Conservation (phyloP, 2,888 invertebrate species). For the Drosophila atripex region DNA sequence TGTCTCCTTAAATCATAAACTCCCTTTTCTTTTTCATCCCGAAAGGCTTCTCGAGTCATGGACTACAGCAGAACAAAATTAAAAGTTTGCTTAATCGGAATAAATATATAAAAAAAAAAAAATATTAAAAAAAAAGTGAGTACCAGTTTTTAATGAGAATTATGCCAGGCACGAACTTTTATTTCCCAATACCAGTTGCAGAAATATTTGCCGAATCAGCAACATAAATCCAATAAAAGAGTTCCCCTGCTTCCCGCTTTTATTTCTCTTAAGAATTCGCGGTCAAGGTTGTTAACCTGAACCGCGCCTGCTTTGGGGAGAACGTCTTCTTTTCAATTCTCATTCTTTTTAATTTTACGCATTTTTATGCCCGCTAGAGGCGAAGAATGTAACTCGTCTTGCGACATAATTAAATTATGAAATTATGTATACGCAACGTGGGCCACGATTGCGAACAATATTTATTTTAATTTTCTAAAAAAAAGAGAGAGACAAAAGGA, state of each 20-base stretch:
- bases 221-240: slow-evolving; percentile 9
- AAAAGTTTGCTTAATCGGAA: slow-evolving; percentile 11
- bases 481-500: background rate
- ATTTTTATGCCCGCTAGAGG: slow-evolving; percentile 44
- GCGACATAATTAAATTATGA: slow-evolving; percentile 50
- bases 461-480: slow-evolving; percentile 36
- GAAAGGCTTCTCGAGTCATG: slow-evolving; percentile 16
- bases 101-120: slow-evolving; percentile 15
- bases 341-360: slow-evolving; percentile 42
- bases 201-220: slow-evolving; percentile 10
- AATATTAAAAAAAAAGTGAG: slow-evolving; percentile 23
- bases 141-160: background rate
- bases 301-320: slow-evolving; percentile 33
- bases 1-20: too few relatives aligned
- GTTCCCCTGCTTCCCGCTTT: slow-evolving; percentile 8
- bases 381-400: slow-evolving; percentile 20
- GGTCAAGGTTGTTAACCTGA: slow-evolving; percentile 76
- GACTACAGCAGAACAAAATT: slow-evolving; percentile 32
- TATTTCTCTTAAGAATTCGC: slow-evolving; percentile 50
- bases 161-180: background rate
- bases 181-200: background rate
- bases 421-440: slow-evolving; percentile 61
- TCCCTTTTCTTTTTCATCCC: slow-evolving; percentile 1
- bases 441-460: slow-evolving; percentile 20
- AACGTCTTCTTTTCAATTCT: slow-evolving; percentile 21